phyloP scores from a whole-genome alignment of 23 tunicate genomes.

The Oikopleura dioica region DNA sequence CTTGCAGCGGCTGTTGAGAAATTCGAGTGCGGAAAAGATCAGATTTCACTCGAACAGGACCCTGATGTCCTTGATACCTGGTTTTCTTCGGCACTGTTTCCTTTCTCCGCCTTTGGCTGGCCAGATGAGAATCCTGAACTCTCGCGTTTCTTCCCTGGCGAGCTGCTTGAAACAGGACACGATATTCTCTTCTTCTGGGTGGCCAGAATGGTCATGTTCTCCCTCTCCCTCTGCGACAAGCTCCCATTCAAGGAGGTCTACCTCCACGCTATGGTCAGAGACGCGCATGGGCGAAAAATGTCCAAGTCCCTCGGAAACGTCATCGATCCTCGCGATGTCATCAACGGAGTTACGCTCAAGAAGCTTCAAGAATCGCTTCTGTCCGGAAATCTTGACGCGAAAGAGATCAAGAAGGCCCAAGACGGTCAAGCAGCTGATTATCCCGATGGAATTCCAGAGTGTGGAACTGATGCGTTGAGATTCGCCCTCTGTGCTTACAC shows the following conservation, averaged over 20 bases:
- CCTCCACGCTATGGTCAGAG: constrained; percentile 93
- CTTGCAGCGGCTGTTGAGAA: constrained; percentile 34
- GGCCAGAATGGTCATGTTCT: constrained; percentile 91
- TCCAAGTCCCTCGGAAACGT: constrained; percentile 89
- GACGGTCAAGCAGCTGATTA: constrained; percentile 74
- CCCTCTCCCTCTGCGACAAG: constrained; percentile 24
- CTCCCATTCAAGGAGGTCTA: constrained; percentile 76
- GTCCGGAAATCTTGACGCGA: constrained; percentile 38
- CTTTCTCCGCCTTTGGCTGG: constrained; percentile 86
- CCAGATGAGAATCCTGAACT: constrained; percentile 67
- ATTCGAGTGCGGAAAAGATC: constrained; percentile 27
- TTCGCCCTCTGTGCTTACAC: constrained; percentile 91
- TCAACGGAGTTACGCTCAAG: constrained; percentile 57
- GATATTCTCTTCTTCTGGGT: constrained; percentile 95
- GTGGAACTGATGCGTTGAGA: constrained; percentile 82
- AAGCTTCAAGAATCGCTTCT: constrained; percentile 39
- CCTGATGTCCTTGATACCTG: constrained; percentile 86
- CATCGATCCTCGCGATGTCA: constrained; percentile 79
- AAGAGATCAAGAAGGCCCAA: constrained; percentile 54
- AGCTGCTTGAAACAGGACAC: constrained; percentile 78
- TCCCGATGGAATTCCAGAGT: constrained; percentile 89
- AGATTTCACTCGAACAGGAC: constrained; percentile 46
- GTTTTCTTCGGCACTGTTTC: constrained; percentile 81
- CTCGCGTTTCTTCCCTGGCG: constrained; percentile 47
- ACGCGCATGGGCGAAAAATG: constrained; percentile 96